Evolutionary conservation across 2,113 vertebrate genomes (phyloP).

Genomic region (Oreochromis tanganicae): DNA sequence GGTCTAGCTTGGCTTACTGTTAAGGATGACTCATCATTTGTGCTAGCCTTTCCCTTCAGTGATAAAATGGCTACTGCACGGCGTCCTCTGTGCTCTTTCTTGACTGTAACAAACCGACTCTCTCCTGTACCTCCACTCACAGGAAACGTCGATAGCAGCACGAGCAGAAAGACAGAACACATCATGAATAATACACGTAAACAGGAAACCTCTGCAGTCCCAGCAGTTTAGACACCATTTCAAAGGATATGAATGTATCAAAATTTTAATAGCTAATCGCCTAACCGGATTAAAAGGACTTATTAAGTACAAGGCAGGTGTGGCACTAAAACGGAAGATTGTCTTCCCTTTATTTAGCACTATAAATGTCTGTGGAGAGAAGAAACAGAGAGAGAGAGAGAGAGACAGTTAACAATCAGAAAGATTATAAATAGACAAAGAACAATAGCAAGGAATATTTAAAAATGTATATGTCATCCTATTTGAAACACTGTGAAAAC

Average conservation of each 20-base stretch:
- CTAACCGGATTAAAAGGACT: slow-evolving; percentile 94
- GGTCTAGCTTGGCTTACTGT: slow-evolving; percentile 6
- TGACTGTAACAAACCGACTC: neutral
- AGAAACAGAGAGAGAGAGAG: slow-evolving; percentile 13
- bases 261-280: slow-evolving; percentile 99
- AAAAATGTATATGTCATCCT: neutral
- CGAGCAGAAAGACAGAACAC: slow-evolving; percentile 17
- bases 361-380: slow-evolving; percentile 97
- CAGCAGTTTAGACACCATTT: slow-evolving; percentile 38
- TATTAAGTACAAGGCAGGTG: slow-evolving; percentile 99
- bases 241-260: slow-evolving; percentile 99
- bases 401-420: neutral
- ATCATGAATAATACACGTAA: slow-evolving; percentile 49
- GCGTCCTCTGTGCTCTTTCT: neutral
- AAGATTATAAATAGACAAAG: neutral
- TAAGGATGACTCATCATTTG: slow-evolving; percentile 48
- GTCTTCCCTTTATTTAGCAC: slow-evolving; percentile 99
- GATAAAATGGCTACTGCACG: slow-evolving; percentile 19
- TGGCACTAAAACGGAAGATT: slow-evolving; percentile 99
- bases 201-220: slow-evolving; percentile 37
- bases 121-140: neutral
- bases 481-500: accelerated
- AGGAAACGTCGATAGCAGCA: slow-evolving; percentile 13
- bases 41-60: neutral
- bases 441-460: neutral